Conservation (phyloP, 92 coral and sea anemone species). For the Parazoanthus swiftii region DNA sequence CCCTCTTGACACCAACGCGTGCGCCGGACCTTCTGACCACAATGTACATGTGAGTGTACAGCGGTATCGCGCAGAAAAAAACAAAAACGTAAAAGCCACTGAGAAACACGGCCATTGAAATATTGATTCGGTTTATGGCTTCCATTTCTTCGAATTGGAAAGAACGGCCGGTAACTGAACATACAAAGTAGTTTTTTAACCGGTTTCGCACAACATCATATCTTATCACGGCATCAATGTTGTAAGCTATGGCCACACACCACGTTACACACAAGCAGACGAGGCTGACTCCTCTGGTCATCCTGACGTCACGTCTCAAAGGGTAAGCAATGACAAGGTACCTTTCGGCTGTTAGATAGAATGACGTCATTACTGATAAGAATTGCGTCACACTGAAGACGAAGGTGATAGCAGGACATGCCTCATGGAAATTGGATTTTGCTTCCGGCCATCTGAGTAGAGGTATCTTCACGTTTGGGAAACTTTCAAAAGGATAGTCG, state of each 20-base stretch:
- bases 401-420: background rate
- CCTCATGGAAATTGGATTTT: background rate
- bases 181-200: background rate
- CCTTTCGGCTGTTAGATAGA: background rate
- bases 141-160: background rate
- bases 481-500: background rate
- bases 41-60: background rate
- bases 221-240: background rate
- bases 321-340: background rate
- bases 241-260: background rate
- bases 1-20: background rate
- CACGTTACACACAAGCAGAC: background rate
- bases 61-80: background rate
- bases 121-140: background rate
- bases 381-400: conserved; percentile 2
- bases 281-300: background rate
- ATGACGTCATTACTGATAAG: conserved; percentile 4
- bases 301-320: background rate
- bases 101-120: background rate
- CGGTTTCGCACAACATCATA: background rate
- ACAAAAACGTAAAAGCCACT: background rate
- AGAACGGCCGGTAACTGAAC: background rate
- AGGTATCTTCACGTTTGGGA: background rate
- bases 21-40: background rate
- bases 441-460: background rate